Base-by-base conservation (phyloP, 2,113 vertebrate genomes). In the Lichenostomus cassidix region DNA sequence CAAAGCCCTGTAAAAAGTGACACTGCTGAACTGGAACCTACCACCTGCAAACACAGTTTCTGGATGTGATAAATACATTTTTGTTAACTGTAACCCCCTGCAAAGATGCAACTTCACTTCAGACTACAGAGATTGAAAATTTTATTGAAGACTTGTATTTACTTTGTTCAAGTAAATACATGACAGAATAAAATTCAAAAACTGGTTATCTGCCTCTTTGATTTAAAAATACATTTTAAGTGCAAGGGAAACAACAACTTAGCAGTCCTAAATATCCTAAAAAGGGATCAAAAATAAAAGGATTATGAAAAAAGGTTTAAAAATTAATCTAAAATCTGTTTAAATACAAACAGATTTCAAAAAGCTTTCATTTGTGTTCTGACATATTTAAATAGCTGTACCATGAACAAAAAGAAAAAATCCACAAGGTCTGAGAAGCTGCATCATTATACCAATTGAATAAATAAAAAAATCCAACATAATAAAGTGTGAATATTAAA, bases 371-470 rank as follows among this genome's bases (percentile, higher is more conserved):
- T 39, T 65, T 80, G 4, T 35, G 35, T 75, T 59, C 24, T 22
- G 11, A 24, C 37, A 15, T 6, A 64, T 44, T 82, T 71, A 52
- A 82, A 68, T 5, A 69, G 3, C 47, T 80, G 17, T n/a, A 58
- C 12, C n/a, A 44, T 20, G 25, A 82, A 14, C 0, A 50, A 70
- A 70, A 77, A 74, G 39, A 60, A 60, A 35, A 60, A 41, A 50
- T 12, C 4, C 7, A 7, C 16, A 9, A n/a, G 7, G 35, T 56
- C 62, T 82, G 13, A 87, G 35, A 78, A 82, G 24, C 20, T 53
- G 22, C 33, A 75, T 64, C 22, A 11, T 62, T 69, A 59, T 0
- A 0, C 31, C 74, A 71, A 25, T 0, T 50, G 24, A 82, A 28
- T 46, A 50, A 77, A 42, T 37, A 79, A 60, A 24, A 24, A 90